phyloP scores from a whole-genome alignment of 1,140 invertebrate species.

The Ladona fulva region DNA sequence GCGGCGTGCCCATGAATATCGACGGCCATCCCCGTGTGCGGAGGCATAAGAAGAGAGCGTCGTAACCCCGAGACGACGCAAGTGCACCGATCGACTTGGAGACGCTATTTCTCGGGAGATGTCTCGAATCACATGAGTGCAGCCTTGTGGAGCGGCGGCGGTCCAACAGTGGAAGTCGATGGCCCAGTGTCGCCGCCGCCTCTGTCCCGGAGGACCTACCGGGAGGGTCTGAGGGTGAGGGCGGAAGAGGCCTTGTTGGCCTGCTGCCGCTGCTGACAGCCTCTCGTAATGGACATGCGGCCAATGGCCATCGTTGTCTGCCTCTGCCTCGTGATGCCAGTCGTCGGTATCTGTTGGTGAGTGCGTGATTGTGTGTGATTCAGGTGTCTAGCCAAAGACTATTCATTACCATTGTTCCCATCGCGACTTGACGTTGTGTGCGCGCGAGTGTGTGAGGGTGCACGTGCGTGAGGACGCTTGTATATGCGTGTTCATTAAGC shows the following conservation, averaged over 20 bases:
- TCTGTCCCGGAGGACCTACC: not conserved
- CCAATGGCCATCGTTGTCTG: conserved; percentile 51
- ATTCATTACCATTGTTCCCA: not conserved
- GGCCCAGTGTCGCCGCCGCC: not conserved
- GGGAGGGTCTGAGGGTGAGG: not conserved
- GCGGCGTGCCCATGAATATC: too few species aligned
- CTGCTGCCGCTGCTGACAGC: not conserved
- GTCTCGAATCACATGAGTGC: too few species aligned
- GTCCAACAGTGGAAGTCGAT: too few species aligned
- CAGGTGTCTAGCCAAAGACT: too few species aligned
- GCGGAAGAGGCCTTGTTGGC: conserved; percentile 19
- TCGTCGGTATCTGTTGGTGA: conserved; percentile 56
- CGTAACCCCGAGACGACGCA: too few species aligned
- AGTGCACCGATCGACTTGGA: too few species aligned
- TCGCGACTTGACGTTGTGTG: not conserved
- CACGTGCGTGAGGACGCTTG: too few species aligned
- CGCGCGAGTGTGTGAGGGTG: not conserved
- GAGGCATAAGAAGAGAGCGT: too few species aligned
- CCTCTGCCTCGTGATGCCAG: conserved; percentile 52
- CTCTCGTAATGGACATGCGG: conserved; percentile 43
- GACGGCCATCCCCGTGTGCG: too few species aligned
- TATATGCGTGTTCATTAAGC: too few species aligned
- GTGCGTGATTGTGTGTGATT: conserved; percentile 28
- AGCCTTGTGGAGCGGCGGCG: too few species aligned
- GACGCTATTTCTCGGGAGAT: too few species aligned